Percentiles rank a stretch among this genome's conserved stretches.
Conservation (phyloP, 2,888 invertebrate genomes). For the Cerastis rubricosa region DNA sequence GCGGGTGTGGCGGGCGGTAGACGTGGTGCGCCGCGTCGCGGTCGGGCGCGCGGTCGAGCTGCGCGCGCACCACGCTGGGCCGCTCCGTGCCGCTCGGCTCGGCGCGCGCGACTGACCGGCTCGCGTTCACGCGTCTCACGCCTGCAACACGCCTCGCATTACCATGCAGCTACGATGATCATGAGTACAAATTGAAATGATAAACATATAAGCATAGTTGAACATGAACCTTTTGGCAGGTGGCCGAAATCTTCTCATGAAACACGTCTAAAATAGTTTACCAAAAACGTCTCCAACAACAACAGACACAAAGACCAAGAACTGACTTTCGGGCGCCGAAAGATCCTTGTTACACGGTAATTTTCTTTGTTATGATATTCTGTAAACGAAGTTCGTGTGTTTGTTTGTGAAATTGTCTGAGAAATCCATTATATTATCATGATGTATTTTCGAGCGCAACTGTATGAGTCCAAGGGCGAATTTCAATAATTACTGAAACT, state of each 20-base stretch:
- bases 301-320: background rate
- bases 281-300: background rate
- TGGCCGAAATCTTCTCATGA: background rate
- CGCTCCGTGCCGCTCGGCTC: conserved; percentile 83
- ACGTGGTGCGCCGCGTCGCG: conserved; percentile 85
- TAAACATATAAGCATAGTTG: background rate
- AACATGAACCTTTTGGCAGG: background rate
- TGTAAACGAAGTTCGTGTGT: background rate
- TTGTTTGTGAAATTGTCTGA: background rate
- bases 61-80: conserved; percentile 88
- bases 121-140: conserved; percentile 79
- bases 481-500: background rate
- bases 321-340: background rate
- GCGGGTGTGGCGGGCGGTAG: conserved; percentile 85
- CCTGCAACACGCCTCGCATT: conserved; percentile 80
- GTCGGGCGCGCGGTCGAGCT: conserved; percentile 87
- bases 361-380: background rate
- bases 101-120: conserved; percentile 74
- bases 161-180: conserved; percentile 52
- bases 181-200: conserved; percentile 5
- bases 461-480: background rate
- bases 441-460: background rate
- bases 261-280: background rate
- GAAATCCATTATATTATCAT: conserved; percentile 7
- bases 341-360: background rate